These are phyloP conservation scores for Vollenhovia emeryi DNA, from an alignment of 1,140 invertebrate species.

Conservation along the genomic window DNA sequence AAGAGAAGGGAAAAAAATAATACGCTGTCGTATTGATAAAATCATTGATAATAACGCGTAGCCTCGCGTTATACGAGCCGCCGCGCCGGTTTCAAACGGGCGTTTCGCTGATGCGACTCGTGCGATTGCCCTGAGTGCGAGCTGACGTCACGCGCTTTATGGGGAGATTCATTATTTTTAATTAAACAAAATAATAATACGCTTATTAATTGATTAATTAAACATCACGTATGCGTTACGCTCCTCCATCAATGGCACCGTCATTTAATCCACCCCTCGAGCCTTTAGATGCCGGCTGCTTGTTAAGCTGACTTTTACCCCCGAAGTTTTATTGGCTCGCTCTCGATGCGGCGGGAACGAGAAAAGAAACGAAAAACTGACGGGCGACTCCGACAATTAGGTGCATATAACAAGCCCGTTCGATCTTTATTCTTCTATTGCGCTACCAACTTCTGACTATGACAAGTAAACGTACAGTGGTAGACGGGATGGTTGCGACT, in stretches of 20 bases:
- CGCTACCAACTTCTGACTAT: neutral
- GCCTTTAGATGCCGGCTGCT: conserved; percentile 57
- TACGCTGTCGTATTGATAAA: conserved; percentile 69
- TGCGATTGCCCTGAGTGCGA: conserved; percentile 17
- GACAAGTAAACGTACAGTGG: neutral
- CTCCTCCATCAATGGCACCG: conserved; percentile 67
- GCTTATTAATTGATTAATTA: conserved; percentile 80
- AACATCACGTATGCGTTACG: conserved; percentile 70
- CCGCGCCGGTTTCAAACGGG: conserved; percentile 60
- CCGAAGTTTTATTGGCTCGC: conserved; percentile 35
- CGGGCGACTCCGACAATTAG: neutral
- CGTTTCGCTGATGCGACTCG: conserved; percentile 35
- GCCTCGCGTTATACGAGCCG: conserved; percentile 43
- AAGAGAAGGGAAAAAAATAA: conserved; percentile 61
- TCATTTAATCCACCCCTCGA: conserved; percentile 65
- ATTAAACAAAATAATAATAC: conserved; percentile 79
- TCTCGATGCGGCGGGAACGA: neutral
- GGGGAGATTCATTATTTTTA: conserved; percentile 77
- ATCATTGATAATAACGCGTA: conserved; percentile 69
- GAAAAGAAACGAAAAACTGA: neutral
- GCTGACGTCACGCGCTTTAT: conserved; percentile 49
- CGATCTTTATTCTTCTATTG: neutral
- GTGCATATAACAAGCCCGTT: neutral
- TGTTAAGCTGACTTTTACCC: conserved; percentile 65
- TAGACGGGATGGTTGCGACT: too few species aligned